These are phyloP conservation scores for Mesitornis unicolor DNA, from an alignment of 2,113 vertebrate genomes.

Conservation along the genomic window DNA sequence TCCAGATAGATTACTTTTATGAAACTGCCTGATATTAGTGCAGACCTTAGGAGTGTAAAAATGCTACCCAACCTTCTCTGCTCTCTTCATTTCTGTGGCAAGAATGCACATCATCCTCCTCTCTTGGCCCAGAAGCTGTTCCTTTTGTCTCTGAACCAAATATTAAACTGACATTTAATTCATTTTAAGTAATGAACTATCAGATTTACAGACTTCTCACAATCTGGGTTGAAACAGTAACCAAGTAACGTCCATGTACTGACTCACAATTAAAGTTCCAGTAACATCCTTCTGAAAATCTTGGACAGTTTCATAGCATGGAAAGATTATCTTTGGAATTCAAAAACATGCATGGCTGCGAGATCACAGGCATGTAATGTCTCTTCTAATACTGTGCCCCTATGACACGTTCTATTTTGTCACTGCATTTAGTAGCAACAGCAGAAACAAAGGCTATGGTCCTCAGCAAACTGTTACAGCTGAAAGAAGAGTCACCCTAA, in stretches of 20 bases:
- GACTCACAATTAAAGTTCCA: neutral
- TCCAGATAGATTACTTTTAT: too few species aligned
- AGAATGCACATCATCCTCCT: neutral
- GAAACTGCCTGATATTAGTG: neutral
- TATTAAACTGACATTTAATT: neutral
- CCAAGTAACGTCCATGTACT: neutral
- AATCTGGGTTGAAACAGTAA: neutral
- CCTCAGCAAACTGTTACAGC: neutral
- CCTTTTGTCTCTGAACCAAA: neutral
- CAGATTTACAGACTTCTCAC: neutral
- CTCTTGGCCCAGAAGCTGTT: neutral
- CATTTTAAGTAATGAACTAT: neutral
- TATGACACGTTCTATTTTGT: neutral
- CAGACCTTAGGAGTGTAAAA: neutral
- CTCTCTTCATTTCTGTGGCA: neutral
- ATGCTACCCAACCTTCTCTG: neutral
- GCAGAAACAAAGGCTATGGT: conserved; percentile 19
- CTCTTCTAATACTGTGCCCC: conserved; percentile 32
- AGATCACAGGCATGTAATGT: conserved; percentile 27
- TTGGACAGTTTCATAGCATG: neutral
- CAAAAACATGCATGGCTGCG: conserved; percentile 46
- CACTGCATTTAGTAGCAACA: conserved; percentile 44
- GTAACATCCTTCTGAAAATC: neutral
- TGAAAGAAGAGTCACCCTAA: neutral
- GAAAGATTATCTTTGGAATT: conserved; percentile 36